Evolutionary conservation across 2,888 invertebrate species (phyloP).

Genomic region (Sepioteuthis lessoniana): DNA sequence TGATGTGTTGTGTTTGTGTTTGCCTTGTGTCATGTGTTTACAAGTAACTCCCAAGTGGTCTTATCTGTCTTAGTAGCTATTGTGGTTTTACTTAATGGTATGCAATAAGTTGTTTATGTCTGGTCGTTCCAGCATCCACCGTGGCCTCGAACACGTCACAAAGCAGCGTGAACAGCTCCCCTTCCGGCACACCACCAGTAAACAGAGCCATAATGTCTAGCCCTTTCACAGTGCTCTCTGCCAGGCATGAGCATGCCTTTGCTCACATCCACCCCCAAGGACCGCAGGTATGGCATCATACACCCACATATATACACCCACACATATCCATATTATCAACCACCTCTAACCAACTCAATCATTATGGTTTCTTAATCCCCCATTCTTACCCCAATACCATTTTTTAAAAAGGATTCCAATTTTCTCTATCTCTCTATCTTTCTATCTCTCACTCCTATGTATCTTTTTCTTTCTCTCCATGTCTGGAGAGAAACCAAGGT

Average conservation of each 20-base stretch:
- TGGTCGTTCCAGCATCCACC: slow-evolving; percentile 48
- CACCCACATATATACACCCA: not conserved
- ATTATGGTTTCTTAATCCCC: not conserved
- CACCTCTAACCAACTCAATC: slow-evolving; percentile 16
- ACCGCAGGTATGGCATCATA: slow-evolving; percentile 70
- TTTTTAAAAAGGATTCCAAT: not conserved
- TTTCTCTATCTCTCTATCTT: not conserved
- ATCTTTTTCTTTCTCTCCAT: not conserved
- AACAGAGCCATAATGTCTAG: slow-evolving; percentile 76
- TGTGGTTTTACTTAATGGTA: slow-evolving; percentile 41
- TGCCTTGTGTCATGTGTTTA: slow-evolving; percentile 21
- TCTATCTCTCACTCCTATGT: not conserved
- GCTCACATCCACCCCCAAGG: slow-evolving; percentile 92
- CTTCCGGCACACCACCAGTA: slow-evolving; percentile 69
- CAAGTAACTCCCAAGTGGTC: slow-evolving; percentile 21
- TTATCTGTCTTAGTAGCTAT: slow-evolving; percentile 33
- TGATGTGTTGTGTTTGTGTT: not conserved
- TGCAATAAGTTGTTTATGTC: slow-evolving; percentile 44
- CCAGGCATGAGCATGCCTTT: slow-evolving; percentile 84
- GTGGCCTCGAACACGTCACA: slow-evolving; percentile 48
- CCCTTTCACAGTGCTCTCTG: slow-evolving; percentile 73
- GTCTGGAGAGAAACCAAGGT: not conserved
- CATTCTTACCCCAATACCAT: not conserved
- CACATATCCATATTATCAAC: not conserved
- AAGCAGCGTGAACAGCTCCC: slow-evolving; percentile 62